phyloP scores from a whole-genome alignment of 2,888 invertebrate genomes.

The Nomada ruficornis region DNA sequence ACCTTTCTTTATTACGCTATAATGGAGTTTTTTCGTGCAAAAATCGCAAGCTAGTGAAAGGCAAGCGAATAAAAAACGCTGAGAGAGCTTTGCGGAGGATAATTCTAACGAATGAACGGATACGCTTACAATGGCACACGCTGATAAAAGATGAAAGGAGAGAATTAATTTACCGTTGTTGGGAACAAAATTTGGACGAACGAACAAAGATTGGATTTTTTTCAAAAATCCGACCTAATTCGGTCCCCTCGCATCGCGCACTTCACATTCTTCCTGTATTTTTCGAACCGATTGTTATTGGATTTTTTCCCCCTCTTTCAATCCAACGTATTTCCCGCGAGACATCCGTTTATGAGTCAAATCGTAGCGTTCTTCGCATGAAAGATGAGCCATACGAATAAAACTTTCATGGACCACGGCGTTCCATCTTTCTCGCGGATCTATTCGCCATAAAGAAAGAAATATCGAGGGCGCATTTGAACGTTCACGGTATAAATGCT shows the following conservation, averaged over 20 bases:
- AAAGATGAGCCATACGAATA: constrained; percentile 56
- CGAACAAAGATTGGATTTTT: too few relatives aligned
- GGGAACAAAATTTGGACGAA: too few relatives aligned
- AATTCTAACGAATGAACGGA: too few relatives aligned
- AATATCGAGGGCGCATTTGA: constrained; percentile 48
- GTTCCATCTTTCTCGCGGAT: constrained; percentile 25
- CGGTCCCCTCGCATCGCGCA: background rate
- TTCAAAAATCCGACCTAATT: too few relatives aligned
- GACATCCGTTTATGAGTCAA: constrained; percentile 19
- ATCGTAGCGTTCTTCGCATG: background rate
- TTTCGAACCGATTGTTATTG: background rate
- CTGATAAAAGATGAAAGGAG: too few relatives aligned
- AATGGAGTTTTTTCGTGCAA: constrained; percentile 75
- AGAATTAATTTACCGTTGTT: background rate
- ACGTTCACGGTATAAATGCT: constrained; percentile 4
- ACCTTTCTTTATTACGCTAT: constrained; percentile 77
- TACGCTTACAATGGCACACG: too few relatives aligned
- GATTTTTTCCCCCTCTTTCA: background rate
- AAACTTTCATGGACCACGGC: constrained; percentile 66
- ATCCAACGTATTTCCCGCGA: constrained; percentile 13
- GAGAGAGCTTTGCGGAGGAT: background rate
- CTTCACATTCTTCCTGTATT: background rate
- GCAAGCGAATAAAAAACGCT: constrained; percentile 27
- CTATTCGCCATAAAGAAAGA: constrained; percentile 46
- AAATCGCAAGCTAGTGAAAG: constrained; percentile 74